A percentile compares a stretch with the other conserved stretches of the same genome.
Evolutionary conservation across 2,888 invertebrate species (phyloP).

Genomic region (Cylindroiulus punctatus): DNA sequence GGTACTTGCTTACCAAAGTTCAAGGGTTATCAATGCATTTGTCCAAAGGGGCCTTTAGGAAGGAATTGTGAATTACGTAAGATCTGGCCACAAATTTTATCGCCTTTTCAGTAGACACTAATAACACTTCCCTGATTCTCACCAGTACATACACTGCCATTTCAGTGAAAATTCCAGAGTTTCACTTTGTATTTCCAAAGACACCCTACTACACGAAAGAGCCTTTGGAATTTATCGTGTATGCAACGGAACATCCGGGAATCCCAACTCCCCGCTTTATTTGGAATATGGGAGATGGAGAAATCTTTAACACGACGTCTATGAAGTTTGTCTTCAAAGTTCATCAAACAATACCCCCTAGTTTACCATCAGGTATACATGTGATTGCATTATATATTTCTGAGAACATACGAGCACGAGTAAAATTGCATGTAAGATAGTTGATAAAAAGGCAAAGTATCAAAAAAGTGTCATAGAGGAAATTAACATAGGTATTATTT

Average conservation of each 20-base stretch:
- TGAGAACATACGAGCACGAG: too few relatives aligned
- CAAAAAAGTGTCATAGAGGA: too few relatives aligned
- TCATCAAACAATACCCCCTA: not conserved
- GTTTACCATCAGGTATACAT: not conserved
- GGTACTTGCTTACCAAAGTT: slow-evolving; percentile 1
- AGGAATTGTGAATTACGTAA: slow-evolving; percentile 24
- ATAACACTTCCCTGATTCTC: not conserved
- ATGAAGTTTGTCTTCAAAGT: not conserved
- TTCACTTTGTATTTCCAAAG: not conserved
- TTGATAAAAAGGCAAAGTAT: too few relatives aligned
- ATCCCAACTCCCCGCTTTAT: not conserved
- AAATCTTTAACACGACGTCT: not conserved
- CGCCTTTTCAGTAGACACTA: not conserved
- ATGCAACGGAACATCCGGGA: not conserved
- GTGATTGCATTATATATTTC: too few relatives aligned
- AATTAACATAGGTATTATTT: too few relatives aligned
- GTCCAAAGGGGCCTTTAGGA: not conserved
- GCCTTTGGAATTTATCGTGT: not conserved
- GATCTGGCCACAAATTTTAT: not conserved
- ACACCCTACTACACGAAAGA: slow-evolving; percentile 16
- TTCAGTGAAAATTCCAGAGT: not conserved
- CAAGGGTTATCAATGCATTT: slow-evolving; percentile 19
- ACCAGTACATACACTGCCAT: not conserved
- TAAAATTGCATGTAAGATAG: too few relatives aligned
- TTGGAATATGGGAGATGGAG: slow-evolving; percentile 49